A percentile compares a stretch with the other conserved stretches of the same genome.
These are phyloP conservation scores for Lymantria dispar DNA, from an alignment of 2,888 invertebrate species.

Conservation along the genomic window DNA sequence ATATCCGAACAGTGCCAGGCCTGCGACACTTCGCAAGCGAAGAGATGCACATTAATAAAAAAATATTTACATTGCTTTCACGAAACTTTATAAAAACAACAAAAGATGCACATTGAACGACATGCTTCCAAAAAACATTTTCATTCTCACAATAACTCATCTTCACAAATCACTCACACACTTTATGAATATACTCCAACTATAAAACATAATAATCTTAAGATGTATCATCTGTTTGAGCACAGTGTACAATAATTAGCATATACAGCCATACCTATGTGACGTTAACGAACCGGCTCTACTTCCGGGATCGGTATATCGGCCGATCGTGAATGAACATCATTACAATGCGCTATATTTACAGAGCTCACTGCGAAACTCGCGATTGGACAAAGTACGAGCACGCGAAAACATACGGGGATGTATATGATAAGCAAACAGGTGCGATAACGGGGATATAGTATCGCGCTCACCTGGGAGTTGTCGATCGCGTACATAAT, in stretches of 20 bases:
- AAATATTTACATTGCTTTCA: conserved; percentile 53
- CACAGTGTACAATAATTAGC: conserved; percentile 69
- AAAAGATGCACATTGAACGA: conserved; percentile 15
- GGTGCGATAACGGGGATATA: conserved; percentile 38
- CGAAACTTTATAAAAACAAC: conserved; percentile 43
- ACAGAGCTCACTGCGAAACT: conserved; percentile 48
- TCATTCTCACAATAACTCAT: conserved; percentile 2
- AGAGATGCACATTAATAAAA: conserved; percentile 57
- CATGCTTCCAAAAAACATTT: conserved; percentile 3
- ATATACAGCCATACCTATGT: conserved; percentile 65
- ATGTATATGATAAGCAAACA: conserved; percentile 23
- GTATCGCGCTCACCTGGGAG: conserved; percentile 75
- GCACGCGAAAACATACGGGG: conserved; percentile 31
- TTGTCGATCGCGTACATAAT: conserved; percentile 79
- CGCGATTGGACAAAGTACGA: conserved; percentile 38
- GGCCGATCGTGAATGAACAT: conserved; percentile 69
- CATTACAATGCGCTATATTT: conserved; percentile 54
- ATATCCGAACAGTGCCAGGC: conserved; percentile 50
- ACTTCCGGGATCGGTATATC: conserved; percentile 78
- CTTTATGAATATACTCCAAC: not conserved
- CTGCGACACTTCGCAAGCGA: conserved; percentile 52
- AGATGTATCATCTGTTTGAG: conserved; percentile 48
- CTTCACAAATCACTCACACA: conserved; percentile 21
- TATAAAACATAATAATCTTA: conserved; percentile 15
- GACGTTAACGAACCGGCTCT: conserved; percentile 75